A percentile compares a stretch with the other conserved stretches of the same genome.
phyloP scores from a whole-genome alignment of 35 echinoderm and acorn worm genomes.

The Diadema setosum region DNA sequence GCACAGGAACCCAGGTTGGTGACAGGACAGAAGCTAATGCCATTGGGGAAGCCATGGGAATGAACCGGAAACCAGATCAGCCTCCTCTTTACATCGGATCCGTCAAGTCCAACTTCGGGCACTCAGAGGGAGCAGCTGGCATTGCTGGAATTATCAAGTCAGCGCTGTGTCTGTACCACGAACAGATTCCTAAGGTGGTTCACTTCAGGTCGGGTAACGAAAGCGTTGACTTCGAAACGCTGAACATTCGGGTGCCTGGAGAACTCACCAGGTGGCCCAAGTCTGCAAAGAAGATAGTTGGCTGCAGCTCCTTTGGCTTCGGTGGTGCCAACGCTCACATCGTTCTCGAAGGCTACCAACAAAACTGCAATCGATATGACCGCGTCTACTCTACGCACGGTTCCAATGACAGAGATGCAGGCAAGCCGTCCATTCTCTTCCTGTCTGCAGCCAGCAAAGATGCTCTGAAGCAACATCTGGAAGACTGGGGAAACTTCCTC shows the following conservation, averaged over 20 bases:
- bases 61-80: constrained; percentile 65
- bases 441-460: constrained; percentile 82
- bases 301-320: constrained; percentile 95
- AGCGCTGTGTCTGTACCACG: constrained; percentile 72
- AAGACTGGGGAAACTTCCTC: constrained; percentile 79
- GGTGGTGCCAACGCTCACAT: constrained; percentile 97
- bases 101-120: constrained; percentile 94
- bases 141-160: constrained; percentile 88
- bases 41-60: constrained; percentile 80
- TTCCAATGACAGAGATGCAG: constrained; percentile 38
- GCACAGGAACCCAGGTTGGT: constrained; percentile 90
- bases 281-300: constrained; percentile 59
- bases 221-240: constrained; percentile 65
- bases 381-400: neutral
- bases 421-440: constrained; percentile 68
- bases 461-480: constrained; percentile 62
- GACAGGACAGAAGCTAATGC: constrained; percentile 91
- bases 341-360: constrained; percentile 78
- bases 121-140: constrained; percentile 85
- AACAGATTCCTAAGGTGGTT: constrained; percentile 89
- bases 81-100: constrained; percentile 81
- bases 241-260: constrained; percentile 77
- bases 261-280: constrained; percentile 92
- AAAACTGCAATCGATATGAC: neutral
- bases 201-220: constrained; percentile 91